phyloP scores from a whole-genome alignment of 2,113 vertebrate genomes.

The Chroicocephalus ridibundus region DNA sequence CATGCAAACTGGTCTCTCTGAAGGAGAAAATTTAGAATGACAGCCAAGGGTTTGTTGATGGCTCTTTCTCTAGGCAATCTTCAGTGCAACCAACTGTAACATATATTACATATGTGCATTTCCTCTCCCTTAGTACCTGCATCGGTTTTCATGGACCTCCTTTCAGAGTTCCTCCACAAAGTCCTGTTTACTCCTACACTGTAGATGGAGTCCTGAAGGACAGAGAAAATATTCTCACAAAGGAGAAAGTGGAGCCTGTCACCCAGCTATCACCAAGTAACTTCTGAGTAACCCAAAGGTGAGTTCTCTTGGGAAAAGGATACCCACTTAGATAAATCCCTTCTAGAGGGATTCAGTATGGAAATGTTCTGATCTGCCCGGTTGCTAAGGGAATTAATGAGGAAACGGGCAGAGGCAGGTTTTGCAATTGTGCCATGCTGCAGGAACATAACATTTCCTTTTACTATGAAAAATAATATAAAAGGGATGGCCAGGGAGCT shows the following conservation, averaged over 20 bases:
- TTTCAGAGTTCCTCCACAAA: not conserved
- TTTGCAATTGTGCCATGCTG: constrained; percentile 1
- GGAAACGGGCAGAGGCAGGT: not conserved
- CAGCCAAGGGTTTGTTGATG: not conserved
- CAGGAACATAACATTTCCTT: constrained; percentile 28
- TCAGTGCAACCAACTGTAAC: not conserved
- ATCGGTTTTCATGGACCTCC: rapidly evolving
- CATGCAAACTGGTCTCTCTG: not conserved
- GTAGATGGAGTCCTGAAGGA: not conserved
- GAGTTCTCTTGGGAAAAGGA: not conserved
- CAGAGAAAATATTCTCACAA: not conserved
- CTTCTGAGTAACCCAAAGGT: not conserved
- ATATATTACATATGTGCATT: not conserved
- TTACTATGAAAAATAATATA: constrained; percentile 34
- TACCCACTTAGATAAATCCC: not conserved
- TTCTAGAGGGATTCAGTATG: not conserved
- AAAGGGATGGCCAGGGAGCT: constrained; percentile 25
- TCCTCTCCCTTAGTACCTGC: not conserved
- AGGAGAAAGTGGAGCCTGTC: not conserved
- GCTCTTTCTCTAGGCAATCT: not conserved
- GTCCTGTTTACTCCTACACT: not conserved
- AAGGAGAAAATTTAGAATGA: not conserved
- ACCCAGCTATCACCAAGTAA: not conserved
- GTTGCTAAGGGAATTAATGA: constrained; percentile 2
- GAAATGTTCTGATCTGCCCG: not conserved